phyloP scores from a whole-genome alignment of 1,140 invertebrate species.

The Dreissena polymorpha region DNA sequence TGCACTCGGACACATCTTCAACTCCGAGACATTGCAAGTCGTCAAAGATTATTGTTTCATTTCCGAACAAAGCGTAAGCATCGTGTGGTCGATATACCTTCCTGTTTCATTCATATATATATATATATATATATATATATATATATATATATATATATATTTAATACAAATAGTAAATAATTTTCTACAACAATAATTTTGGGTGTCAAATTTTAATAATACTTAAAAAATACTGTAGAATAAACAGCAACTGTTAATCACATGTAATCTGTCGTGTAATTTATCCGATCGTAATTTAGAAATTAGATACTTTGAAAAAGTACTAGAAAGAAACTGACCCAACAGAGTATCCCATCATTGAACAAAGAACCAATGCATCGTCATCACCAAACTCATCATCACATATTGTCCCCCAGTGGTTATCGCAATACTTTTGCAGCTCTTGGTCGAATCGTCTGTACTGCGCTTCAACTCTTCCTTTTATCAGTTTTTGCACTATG shows the following conservation, averaged over 20 bases:
- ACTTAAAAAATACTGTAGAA: too few relatives aligned
- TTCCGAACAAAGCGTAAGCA: background rate
- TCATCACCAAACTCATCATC: slow-evolving; percentile 51
- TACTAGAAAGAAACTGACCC: background rate
- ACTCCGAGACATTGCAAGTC: background rate
- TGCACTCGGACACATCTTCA: slow-evolving; percentile 12
- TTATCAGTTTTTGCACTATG: background rate
- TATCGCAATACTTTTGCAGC: background rate
- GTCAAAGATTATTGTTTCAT: background rate
- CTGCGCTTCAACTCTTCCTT: background rate
- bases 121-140: too few relatives aligned
- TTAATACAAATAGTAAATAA: too few relatives aligned
- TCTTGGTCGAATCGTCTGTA: background rate
- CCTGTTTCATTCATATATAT: too few relatives aligned
- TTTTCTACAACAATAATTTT: too few relatives aligned
- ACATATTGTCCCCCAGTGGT: slow-evolving; percentile 63
- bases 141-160: too few relatives aligned
- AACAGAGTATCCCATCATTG: slow-evolving; percentile 46
- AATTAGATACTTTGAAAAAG: too few relatives aligned
- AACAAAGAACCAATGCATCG: slow-evolving; percentile 58
- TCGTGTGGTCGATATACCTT: too few relatives aligned
- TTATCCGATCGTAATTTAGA: too few relatives aligned
- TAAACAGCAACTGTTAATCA: too few relatives aligned
- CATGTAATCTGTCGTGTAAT: too few relatives aligned
- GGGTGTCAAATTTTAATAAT: too few relatives aligned